Evolutionary conservation across 1,140 invertebrate genomes (phyloP), one percentile per base, ranked within the genome.

Genomic region (Bombus picipes): DNA sequence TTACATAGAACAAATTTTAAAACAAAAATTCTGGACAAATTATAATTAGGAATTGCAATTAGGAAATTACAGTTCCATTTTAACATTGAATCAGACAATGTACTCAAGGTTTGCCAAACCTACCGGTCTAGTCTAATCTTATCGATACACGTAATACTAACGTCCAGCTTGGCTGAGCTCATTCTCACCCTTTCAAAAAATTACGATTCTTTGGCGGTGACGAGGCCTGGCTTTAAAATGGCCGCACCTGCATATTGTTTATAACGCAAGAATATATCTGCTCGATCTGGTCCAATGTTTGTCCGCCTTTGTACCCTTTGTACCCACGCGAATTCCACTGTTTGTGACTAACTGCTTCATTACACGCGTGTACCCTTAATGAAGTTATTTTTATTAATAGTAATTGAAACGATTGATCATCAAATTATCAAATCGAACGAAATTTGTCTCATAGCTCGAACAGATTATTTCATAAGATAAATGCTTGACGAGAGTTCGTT

Each of bases 191-290:
- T 65, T 65, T 70, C 74, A 72, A 68, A 87, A 90, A 90, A 86
- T 72, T 79, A 59, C 79, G 62, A 88, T 91, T 88, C 88, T 66
- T 90, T 71, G 28, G 62, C 70, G 89, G 81, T 91, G 90, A 91
- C 85, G 85, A 77, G 81, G 80, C 87, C 84, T 41, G 39, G 87
- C 82, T 76, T 83, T 88, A 85, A 91, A 86, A 82, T 79, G 37
- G 91, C 90, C 91, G 85, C 91, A 87, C 91, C 91, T 92, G 91
- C 83, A 86, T 89, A 92, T 90, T 91, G 87, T 92, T 91, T 88
- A 90, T 85, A 84, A 87, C 74, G 53, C 37, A 53, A 37, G 59
- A 37, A 80, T 71, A 82, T 74, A 79, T 84, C 70, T 66, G 37
- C 57, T 65, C 28, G 65, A 18, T 78, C 66, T 41, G 80, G 66